Conservation (phyloP, 2,888 invertebrate species). For the Agonopterix heracliana region DNA sequence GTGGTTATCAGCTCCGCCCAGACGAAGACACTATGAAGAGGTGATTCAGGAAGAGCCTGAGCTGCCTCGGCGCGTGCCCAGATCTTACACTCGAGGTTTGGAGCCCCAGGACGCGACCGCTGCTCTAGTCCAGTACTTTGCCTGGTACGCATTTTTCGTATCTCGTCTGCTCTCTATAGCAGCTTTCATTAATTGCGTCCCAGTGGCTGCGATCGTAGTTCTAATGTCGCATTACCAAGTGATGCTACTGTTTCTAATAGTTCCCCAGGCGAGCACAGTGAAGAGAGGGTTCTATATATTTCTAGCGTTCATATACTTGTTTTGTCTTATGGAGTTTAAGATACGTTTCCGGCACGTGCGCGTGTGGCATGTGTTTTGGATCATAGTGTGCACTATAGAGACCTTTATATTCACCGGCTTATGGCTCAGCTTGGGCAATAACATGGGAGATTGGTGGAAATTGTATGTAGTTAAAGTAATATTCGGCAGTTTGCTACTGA, state of each 20-base stretch:
- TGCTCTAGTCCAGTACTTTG: conserved; percentile 81
- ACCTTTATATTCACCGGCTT: conserved; percentile 81
- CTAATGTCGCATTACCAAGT: conserved; percentile 79
- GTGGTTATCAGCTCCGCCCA: conserved; percentile 66
- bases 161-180: conserved; percentile 82
- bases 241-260: conserved; percentile 79
- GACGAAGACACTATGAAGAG: conserved; percentile 54
- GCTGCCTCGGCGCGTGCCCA: conserved; percentile 54
- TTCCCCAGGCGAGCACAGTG: conserved; percentile 76
- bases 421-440: conserved; percentile 72
- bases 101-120: conserved; percentile 85
- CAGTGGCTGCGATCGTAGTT: conserved; percentile 76
- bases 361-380: conserved; percentile 82
- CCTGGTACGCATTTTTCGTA: conserved; percentile 86
- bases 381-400: conserved; percentile 79
- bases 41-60: conserved; percentile 51
- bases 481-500: conserved; percentile 74
- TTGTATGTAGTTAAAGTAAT: conserved; percentile 79
- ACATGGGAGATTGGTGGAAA: conserved; percentile 83
- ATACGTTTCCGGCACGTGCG: conserved; percentile 84
- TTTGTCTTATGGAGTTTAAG: conserved; percentile 87
- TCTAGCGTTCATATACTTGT: conserved; percentile 83
- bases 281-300: conserved; percentile 79
- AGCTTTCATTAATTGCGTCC: conserved; percentile 81
- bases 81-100: conserved; percentile 77